Evolutionary conservation across 1,140 invertebrate species (phyloP).

Genomic region (Ectropis grisescens): DNA sequence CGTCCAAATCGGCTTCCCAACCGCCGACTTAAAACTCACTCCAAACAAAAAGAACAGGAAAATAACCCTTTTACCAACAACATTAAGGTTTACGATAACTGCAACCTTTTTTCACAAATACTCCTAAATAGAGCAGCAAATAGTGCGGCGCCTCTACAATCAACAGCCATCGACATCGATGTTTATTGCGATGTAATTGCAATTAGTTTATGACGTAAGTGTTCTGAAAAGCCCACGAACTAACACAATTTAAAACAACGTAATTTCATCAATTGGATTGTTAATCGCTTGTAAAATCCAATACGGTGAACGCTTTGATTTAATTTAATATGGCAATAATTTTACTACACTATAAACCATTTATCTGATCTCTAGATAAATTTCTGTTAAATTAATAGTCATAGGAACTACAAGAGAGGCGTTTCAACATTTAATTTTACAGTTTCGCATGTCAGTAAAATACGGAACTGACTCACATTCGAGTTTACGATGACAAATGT

Average conservation of each 20-base stretch:
- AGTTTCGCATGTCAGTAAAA: conserved; percentile 18
- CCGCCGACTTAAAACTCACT: no score
- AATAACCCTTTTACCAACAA: background rate
- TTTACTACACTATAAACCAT: no score
- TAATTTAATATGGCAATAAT: no score
- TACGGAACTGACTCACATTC: conserved; percentile 14
- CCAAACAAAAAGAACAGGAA: background rate
- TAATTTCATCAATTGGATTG: no score
- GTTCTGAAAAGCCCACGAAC: conserved; percentile 1
- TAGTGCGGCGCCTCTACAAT: conserved; percentile 1
- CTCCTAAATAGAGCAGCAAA: conserved; percentile 2
- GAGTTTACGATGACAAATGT: conserved; percentile 24
- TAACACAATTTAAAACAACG: conserved; percentile 10
- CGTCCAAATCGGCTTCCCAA: background rate
- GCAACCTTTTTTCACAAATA: background rate
- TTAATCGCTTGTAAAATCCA: no score
- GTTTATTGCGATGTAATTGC: background rate
- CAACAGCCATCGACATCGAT: background rate
- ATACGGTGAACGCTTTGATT: no score
- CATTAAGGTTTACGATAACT: background rate
- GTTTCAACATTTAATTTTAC: no score
- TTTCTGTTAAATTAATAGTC: no score
- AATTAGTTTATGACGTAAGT: conserved; percentile 1
- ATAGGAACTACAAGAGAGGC: no score
- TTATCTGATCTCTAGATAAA: no score